Evolutionary conservation across 92 coral and sea anemone species (phyloP).

Genomic region (Muricea muricata): DNA sequence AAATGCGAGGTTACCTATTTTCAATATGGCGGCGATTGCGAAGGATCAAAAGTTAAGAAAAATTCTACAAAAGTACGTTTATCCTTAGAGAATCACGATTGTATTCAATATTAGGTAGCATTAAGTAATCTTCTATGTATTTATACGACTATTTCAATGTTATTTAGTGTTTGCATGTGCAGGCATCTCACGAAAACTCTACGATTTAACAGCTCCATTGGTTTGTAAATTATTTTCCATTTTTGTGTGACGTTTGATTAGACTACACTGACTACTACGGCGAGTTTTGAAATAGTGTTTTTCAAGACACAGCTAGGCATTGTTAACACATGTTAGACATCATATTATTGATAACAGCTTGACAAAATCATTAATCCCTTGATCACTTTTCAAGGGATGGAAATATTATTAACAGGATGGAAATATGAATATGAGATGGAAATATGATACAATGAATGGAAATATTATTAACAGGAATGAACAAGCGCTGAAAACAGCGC

Average conservation of each 20-base stretch:
- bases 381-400: no score
- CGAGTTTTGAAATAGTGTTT: no score
- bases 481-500: no score
- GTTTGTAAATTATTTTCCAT: background rate
- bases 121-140: background rate
- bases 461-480: no score
- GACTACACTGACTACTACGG: no score
- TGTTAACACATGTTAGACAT: no score
- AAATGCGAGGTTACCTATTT: conserved; percentile 40
- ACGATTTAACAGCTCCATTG: background rate
- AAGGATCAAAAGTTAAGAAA: conserved; percentile 11
- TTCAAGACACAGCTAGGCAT: no score
- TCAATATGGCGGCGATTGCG: conserved; percentile 46
- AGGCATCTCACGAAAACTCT: background rate
- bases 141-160: background rate
- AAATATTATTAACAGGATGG: no score
- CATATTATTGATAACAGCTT: no score
- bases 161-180: conserved; percentile 25
- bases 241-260: background rate
- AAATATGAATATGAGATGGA: no score
- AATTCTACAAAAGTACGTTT: conserved; percentile 22
- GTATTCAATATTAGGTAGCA: background rate
- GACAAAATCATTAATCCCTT: no score
- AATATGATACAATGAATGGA: no score
- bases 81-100: background rate